Base-by-base conservation (phyloP, 2,888 invertebrate genomes). In the Chrysotoxum bicinctum region DNA sequence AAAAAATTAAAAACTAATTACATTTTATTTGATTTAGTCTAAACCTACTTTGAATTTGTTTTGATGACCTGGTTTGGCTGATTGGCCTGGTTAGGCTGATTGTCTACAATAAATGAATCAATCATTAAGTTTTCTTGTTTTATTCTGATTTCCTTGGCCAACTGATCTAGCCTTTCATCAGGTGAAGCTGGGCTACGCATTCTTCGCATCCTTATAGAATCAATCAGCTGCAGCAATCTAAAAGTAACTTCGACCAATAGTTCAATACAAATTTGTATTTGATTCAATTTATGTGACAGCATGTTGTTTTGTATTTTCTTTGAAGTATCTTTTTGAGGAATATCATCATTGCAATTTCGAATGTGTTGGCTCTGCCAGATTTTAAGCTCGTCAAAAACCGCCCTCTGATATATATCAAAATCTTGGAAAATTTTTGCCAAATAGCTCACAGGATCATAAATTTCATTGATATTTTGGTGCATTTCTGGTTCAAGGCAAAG, bases 11-110 rank as follows among this genome's bases (percentile, higher is more conserved):
- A 14, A 45, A 19, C 3, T 14, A 19, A 5, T 26, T n/a, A 37
- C 12, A 21, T 52, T 16, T 16, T 1, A 26, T 9, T 26, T 14
- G 12, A n/a, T 16, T 10, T 14, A 50, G 64, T 37, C 69, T 78
- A 54, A 54, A 58, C 48, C 48, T 7, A 66, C 66, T 48, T 66
- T 9, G 48, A 32, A 12, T 35, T 21, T 9, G 32, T 66, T 23
- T 66, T 66, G n/a, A 66, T 66, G 4, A 66, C 66, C 10, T 50
- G 66, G 6, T 32, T 66, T 10, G 66, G 66, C 50, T 66, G 66
- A n/a, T 35, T 66, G 7, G 50, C 66, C 10, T 50, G 66, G 3
- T 32, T 66, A n/a, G 66, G 66, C 50, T 66, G 66, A n/a, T 35
- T 66, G 10, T 50, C 50, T 1, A 66, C 66, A 66, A 66, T 19